phyloP scores from a whole-genome alignment of 2,888 invertebrate genomes.

The Erannis defoliaria region DNA sequence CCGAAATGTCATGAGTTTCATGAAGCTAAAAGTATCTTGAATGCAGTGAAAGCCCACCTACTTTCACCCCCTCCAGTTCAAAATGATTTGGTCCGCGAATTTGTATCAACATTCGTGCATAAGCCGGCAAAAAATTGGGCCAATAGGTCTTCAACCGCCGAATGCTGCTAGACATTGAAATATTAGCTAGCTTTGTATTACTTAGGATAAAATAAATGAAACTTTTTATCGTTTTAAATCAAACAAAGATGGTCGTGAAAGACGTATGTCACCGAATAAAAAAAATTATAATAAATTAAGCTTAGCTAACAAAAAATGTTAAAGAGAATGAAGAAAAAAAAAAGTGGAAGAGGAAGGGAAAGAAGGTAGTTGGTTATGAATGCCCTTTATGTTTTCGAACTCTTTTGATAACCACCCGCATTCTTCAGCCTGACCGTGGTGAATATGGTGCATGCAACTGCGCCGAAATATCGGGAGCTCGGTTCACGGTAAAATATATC shows the following conservation, averaged over 20 bases:
- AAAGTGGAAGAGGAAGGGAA: no score
- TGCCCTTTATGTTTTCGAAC: no score
- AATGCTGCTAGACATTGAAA: slow-evolving; percentile 57
- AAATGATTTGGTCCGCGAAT: slow-evolving; percentile 71
- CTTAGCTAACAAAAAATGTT: no score
- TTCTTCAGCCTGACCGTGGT: no score
- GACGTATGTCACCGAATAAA: no score
- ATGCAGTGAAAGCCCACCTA: slow-evolving; percentile 76
- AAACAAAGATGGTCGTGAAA: slow-evolving; percentile 12
- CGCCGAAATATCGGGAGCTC: no score
- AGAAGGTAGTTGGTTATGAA: no score
- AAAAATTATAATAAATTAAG: no score
- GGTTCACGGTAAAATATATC: no score
- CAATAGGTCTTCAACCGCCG: slow-evolving; percentile 71
- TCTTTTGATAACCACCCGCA: no score
- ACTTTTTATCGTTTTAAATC: slow-evolving; percentile 19
- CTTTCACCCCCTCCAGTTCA: slow-evolving; percentile 64
- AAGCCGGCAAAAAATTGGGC: slow-evolving; percentile 70
- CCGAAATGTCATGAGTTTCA: slow-evolving; percentile 47
- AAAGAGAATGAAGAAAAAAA: background rate
- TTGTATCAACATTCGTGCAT: slow-evolving; percentile 72
- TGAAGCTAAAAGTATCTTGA: slow-evolving; percentile 54
- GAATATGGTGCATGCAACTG: no score
- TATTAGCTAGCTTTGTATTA: slow-evolving; percentile 39
- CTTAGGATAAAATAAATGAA: slow-evolving; percentile 20